These are phyloP conservation scores for Spodoptera litura DNA, from an alignment of 1,140 invertebrate genomes.

Conservation along the genomic window DNA sequence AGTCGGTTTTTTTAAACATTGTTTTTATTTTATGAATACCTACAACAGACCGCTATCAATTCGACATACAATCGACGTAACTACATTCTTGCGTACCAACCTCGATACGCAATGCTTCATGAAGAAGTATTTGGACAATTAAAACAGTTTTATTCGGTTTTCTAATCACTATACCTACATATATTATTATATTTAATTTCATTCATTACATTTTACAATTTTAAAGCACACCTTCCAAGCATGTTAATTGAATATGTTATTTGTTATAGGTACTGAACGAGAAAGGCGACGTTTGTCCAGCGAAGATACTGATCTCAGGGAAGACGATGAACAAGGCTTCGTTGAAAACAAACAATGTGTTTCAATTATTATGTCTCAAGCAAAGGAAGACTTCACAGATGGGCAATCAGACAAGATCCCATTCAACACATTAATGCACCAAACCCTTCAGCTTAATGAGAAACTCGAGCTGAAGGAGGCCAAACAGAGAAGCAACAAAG, in stretches of 20 bases:
- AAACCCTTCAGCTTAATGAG: conserved; percentile 92
- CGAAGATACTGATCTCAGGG: conserved; percentile 84
- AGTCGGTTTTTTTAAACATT: too few relatives aligned
- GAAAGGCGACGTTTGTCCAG: conserved; percentile 75
- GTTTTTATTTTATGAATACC: too few relatives aligned
- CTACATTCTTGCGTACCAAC: too few relatives aligned
- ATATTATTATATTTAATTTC: too few relatives aligned
- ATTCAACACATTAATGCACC: conserved; percentile 92
- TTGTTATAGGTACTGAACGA: conserved; percentile 71
- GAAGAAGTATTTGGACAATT: too few relatives aligned
- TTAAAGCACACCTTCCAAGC: not conserved
- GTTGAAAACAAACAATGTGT: conserved; percentile 89
- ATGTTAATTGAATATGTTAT: not conserved
- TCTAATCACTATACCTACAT: too few relatives aligned
- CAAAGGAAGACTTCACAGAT: conserved; percentile 92
- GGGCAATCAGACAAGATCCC: conserved; percentile 92
- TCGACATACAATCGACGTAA: too few relatives aligned
- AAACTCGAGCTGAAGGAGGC: conserved; percentile 92
- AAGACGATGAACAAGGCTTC: conserved; percentile 85
- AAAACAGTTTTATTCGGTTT: conserved; percentile 1
- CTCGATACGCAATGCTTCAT: too few relatives aligned
- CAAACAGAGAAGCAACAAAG: conserved; percentile 88
- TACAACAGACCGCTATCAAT: too few relatives aligned
- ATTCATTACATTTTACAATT: not conserved
- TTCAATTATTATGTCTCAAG: conserved; percentile 93